phyloP scores from a whole-genome alignment of 2,113 vertebrate species.

The Regulus satrapa region DNA sequence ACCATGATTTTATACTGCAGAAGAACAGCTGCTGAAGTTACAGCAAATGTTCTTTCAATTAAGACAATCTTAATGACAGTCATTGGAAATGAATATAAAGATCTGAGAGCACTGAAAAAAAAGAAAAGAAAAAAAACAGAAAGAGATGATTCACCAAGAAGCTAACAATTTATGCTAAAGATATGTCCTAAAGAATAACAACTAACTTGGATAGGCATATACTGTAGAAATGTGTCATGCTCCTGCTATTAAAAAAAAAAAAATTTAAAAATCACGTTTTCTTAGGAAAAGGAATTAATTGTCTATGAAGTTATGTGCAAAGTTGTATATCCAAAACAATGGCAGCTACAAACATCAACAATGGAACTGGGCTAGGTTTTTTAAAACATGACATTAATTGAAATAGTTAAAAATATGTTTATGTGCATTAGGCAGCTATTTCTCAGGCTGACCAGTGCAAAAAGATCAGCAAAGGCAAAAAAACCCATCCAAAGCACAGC shows the following conservation, averaged over 20 bases:
- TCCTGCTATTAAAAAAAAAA: neutral
- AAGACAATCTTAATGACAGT: slow-evolving; percentile 60
- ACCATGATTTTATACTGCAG: slow-evolving; percentile 8
- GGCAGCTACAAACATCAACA: neutral
- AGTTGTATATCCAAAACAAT: neutral
- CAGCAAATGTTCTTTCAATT: slow-evolving; percentile 64
- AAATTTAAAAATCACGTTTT: neutral
- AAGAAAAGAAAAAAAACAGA: neutral
- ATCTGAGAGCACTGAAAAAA: neutral
- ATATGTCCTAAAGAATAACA: neutral
- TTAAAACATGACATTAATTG: neutral
- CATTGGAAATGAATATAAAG: slow-evolving; percentile 39
- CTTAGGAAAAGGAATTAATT: neutral
- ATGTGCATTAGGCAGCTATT: neutral
- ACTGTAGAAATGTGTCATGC: neutral
- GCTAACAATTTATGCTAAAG: too few species aligned
- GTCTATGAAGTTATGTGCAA: neutral
- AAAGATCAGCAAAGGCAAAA: neutral
- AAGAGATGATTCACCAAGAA: slow-evolving; percentile 1
- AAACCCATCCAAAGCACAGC: neutral
- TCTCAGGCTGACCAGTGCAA: neutral
- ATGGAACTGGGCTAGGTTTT: neutral
- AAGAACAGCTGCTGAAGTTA: slow-evolving; percentile 64
- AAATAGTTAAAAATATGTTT: neutral
- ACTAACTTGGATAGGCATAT: neutral